These are phyloP conservation scores for Heliconius eleuchia DNA, from an alignment of 1,140 invertebrate genomes.

Conservation along the genomic window DNA sequence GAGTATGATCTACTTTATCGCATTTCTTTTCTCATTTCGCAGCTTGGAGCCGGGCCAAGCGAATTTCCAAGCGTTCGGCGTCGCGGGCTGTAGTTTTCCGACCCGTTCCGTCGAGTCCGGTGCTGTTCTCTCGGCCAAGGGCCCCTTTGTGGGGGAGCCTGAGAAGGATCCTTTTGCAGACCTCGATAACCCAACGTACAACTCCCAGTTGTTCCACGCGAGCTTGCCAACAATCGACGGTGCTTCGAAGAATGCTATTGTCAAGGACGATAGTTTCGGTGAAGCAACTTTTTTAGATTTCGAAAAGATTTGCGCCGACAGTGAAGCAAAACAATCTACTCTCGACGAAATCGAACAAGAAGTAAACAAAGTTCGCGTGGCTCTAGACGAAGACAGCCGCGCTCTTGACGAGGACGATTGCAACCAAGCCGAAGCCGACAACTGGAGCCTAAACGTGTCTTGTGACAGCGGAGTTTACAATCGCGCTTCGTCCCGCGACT, in stretches of 20 bases:
- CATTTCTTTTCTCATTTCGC: constrained; percentile 81
- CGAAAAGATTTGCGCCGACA: constrained; percentile 59
- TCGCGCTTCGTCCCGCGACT: constrained; percentile 82
- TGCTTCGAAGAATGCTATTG: constrained; percentile 43
- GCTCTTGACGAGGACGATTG: constrained; percentile 74
- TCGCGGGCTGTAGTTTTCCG: constrained; percentile 78
- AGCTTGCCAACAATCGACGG: constrained; percentile 49
- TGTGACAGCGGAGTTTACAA: constrained; percentile 82
- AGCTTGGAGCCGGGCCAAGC: constrained; percentile 81
- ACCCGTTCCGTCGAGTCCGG: constrained; percentile 72
- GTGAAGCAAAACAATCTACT: constrained; percentile 61
- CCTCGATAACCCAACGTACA: constrained; percentile 61
- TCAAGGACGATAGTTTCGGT: constrained; percentile 67
- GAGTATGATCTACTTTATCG: constrained; percentile 67
- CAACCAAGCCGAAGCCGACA: constrained; percentile 73
- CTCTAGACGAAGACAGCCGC: constrained; percentile 76
- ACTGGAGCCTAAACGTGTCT: constrained; percentile 80
- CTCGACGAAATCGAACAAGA: constrained; percentile 78
- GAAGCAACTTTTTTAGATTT: constrained; percentile 75
- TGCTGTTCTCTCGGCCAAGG: constrained; percentile 59
- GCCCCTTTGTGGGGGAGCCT: constrained; percentile 55
- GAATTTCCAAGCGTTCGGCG: constrained; percentile 77
- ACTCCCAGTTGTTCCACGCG: constrained; percentile 44
- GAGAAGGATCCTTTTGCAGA: constrained; percentile 62
- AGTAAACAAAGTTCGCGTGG: constrained; percentile 77